Conservation (phyloP, 30 jellyfish, hydroid and myxozoan species). For the Nemopilema nomurai region DNA sequence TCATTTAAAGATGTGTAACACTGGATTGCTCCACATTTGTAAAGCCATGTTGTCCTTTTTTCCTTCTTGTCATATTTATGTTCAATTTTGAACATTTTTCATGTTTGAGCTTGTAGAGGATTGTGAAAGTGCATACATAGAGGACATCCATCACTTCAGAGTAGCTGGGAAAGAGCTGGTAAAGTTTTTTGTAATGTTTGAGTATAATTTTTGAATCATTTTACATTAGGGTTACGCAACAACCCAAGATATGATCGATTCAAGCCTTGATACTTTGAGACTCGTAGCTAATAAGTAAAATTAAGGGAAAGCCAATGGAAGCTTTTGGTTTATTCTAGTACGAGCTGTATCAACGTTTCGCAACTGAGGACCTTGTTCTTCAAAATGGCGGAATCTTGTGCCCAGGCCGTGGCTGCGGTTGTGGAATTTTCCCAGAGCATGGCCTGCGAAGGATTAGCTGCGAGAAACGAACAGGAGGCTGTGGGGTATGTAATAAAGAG, state of each 20-base stretch:
- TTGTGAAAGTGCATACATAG: slow-evolving; percentile 56
- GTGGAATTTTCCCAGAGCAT: slow-evolving; percentile 69
- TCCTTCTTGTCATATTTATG: neutral
- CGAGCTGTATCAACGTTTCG: slow-evolving; percentile 79
- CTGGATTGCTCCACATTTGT: too few species aligned
- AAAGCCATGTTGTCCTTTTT: neutral
- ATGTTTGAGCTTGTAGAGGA: slow-evolving; percentile 26
- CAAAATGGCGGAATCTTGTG: slow-evolving; percentile 96
- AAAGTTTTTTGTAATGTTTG: too few species aligned
- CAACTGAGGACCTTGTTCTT: slow-evolving; percentile 85
- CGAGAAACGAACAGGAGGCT: slow-evolving; percentile 71
- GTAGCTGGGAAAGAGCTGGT: slow-evolving; percentile 85
- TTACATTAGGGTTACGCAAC: too few species aligned
- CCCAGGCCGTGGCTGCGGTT: slow-evolving; percentile 92
- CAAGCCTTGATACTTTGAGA: too few species aligned
- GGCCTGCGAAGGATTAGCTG: slow-evolving; percentile 58
- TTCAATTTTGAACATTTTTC: neutral
- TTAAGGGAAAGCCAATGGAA: neutral
- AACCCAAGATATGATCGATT: too few species aligned
- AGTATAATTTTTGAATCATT: too few species aligned
- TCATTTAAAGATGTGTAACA: too few species aligned
- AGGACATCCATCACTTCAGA: slow-evolving; percentile 82
- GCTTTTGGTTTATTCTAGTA: slow-evolving; percentile 45
- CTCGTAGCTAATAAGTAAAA: neutral
- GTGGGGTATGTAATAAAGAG: slow-evolving; percentile 78